A percentile compares a stretch with the other conserved stretches of the same genome.
These are phyloP conservation scores for Cataglyphis altisquamis DNA, from an alignment of 2,888 invertebrate species.

Conservation along the genomic window DNA sequence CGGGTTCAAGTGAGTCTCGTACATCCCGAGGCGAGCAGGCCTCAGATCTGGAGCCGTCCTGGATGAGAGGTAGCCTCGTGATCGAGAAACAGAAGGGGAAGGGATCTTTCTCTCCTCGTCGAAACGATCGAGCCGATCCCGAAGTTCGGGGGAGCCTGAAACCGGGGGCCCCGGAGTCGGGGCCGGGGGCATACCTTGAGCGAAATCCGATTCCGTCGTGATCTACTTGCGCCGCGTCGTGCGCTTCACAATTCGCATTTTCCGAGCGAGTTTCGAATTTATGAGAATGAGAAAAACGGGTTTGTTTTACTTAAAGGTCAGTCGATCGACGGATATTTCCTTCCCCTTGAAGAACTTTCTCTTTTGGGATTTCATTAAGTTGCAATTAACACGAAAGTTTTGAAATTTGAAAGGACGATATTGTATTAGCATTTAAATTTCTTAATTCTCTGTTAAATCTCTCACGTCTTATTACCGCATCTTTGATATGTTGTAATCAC, in stretches of 20 bases:
- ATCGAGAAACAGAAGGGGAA: background rate
- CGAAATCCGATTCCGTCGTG: background rate
- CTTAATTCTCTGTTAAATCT: background rate
- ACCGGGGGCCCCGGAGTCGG: background rate
- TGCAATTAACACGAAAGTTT: background rate
- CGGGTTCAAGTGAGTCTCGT: conserved; percentile 76
- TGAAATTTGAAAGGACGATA: background rate
- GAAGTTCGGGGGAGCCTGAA: background rate
- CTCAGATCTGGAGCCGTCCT: conserved; percentile 59
- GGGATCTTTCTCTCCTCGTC: background rate
- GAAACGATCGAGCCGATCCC: background rate
- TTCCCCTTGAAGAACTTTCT: conserved; percentile 37
- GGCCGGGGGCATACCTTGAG: background rate
- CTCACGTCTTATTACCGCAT: background rate
- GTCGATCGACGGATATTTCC: conserved; percentile 44
- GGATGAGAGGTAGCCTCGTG: conserved; percentile 39
- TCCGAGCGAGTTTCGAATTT: conserved; percentile 15
- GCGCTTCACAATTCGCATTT: background rate
- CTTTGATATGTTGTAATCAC: background rate
- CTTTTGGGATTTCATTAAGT: conserved; percentile 8
- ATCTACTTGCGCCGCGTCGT: background rate
- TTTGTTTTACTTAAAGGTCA: conserved; percentile 31
- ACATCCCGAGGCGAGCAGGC: conserved; percentile 50
- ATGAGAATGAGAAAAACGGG: background rate
- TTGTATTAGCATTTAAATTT: background rate